phyloP scores from a whole-genome alignment of 2,888 invertebrate species.

The Lasioglossum morio region DNA sequence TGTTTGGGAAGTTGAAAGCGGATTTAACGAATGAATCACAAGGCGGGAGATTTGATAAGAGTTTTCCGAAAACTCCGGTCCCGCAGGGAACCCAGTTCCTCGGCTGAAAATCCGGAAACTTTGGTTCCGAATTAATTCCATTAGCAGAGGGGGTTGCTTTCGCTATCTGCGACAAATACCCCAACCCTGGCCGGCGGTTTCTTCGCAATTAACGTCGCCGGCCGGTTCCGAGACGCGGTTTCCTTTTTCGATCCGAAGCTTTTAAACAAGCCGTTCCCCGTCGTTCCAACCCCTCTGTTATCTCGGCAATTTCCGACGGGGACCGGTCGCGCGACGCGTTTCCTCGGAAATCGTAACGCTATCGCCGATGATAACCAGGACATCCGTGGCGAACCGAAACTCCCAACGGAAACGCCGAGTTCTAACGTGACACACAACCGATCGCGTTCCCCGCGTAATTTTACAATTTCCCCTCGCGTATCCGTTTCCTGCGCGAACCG shows the following conservation, averaged over 20 bases:
- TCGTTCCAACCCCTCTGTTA: background rate
- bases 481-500: slow-evolving; percentile 62
- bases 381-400: slow-evolving; percentile 49
- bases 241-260: slow-evolving; percentile 36
- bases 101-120: slow-evolving; percentile 12
- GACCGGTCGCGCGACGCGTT: slow-evolving; percentile 13
- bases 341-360: slow-evolving; percentile 47
- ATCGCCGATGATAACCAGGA: slow-evolving; percentile 48
- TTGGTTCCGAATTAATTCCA: slow-evolving; percentile 35
- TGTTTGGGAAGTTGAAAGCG: slow-evolving; percentile 5
- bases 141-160: slow-evolving; percentile 8
- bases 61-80: background rate
- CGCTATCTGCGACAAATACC: slow-evolving; percentile 13
- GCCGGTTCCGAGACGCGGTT: slow-evolving; percentile 27
- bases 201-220: slow-evolving; percentile 45
- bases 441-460: slow-evolving; percentile 52
- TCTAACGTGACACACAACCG: slow-evolving; percentile 53
- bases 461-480: slow-evolving; percentile 64
- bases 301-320: slow-evolving; percentile 29
- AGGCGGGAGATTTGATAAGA: slow-evolving; percentile 8
- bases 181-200: slow-evolving; percentile 5
- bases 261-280: slow-evolving; percentile 18
- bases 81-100: background rate
- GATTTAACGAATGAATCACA: slow-evolving; percentile 7
- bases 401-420: slow-evolving; percentile 35